phyloP scores from a whole-genome alignment of 2,888 invertebrate species.

The Cerastoderma edule region DNA sequence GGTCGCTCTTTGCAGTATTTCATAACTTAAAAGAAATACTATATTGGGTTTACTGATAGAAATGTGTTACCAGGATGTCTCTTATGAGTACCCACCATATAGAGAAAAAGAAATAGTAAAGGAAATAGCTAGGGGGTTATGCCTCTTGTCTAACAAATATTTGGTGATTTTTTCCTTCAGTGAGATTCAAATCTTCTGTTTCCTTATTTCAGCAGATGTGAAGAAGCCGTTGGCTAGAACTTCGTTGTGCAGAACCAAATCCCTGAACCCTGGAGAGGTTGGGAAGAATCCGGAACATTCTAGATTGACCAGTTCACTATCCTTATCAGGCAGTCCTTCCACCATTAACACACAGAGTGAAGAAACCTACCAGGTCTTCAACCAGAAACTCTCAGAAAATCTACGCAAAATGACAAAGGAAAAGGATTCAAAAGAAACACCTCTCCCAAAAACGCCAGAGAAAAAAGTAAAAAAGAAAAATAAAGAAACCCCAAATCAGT shows the following conservation, averaged over 20 bases:
- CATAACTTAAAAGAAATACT: too few relatives aligned
- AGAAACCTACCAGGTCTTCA: conserved; percentile 57
- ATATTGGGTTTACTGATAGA: too few relatives aligned
- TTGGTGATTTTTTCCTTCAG: too few relatives aligned
- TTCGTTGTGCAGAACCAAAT: conserved; percentile 65
- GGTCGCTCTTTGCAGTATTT: too few relatives aligned
- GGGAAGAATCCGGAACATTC: background rate
- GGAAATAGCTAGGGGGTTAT: too few relatives aligned
- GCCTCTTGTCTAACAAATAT: too few relatives aligned
- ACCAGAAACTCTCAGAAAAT: conserved; percentile 62
- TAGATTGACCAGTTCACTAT: background rate
- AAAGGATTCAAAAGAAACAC: conserved; percentile 28
- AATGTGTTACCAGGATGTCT: too few relatives aligned
- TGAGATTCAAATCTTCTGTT: background rate
- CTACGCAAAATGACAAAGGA: conserved; percentile 62
- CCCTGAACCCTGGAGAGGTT: conserved; percentile 60
- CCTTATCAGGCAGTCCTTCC: conserved; percentile 1
- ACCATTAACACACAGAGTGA: conserved; percentile 32
- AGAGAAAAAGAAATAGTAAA: too few relatives aligned
- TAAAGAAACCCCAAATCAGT: conserved; percentile 20
- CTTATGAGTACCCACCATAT: too few relatives aligned
- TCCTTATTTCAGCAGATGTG: conserved; percentile 83
- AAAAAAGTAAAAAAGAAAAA: conserved; percentile 26
- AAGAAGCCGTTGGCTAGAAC: conserved; percentile 82
- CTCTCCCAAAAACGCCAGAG: conserved; percentile 26